A percentile compares a stretch with the other conserved stretches of the same genome.
Conservation (phyloP, 1,140 invertebrate species). For the Thrips palmi region DNA sequence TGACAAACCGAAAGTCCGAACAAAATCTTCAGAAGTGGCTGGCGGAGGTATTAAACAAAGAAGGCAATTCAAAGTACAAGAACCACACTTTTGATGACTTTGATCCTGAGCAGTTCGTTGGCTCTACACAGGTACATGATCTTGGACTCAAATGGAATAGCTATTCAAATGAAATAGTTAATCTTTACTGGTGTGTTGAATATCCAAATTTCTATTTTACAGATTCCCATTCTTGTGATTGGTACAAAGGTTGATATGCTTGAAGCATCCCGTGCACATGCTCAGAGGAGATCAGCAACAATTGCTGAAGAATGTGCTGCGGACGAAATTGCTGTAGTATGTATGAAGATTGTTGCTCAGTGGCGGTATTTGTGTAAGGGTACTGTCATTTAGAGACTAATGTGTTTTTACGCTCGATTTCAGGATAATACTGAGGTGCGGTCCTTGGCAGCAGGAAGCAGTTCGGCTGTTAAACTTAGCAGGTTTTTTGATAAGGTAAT, state of each 20-base stretch:
- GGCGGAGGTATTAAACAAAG: constrained; percentile 71
- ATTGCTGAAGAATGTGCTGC: constrained; percentile 83
- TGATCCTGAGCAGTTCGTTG: constrained; percentile 83
- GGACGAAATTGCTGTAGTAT: constrained; percentile 83
- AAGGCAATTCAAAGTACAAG: constrained; percentile 28
- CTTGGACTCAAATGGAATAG: constrained; percentile 8
- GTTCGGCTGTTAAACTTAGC: constrained; percentile 74
- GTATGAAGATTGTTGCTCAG: constrained; percentile 54
- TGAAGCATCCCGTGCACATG: constrained; percentile 39
- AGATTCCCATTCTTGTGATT: constrained; percentile 82
- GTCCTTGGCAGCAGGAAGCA: constrained; percentile 71
- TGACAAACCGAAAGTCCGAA: constrained; percentile 90
- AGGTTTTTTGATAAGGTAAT: constrained; percentile 88
- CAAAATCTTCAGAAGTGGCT: constrained; percentile 86
- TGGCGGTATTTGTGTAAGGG: too few species aligned
- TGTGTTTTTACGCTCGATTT: too few species aligned
- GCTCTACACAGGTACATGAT: constrained; percentile 40
- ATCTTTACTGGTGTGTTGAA: constrained; percentile 8
- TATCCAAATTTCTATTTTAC: constrained; percentile 19
- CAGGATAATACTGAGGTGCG: too few species aligned
- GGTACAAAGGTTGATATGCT: constrained; percentile 82
- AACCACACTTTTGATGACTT: constrained; percentile 39
- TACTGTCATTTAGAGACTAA: too few species aligned
- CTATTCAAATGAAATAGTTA: constrained; percentile 5
- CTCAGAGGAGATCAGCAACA: constrained; percentile 41